phyloP scores from a whole-genome alignment of 2,113 vertebrate species.

The Saccopteryx leptura region DNA sequence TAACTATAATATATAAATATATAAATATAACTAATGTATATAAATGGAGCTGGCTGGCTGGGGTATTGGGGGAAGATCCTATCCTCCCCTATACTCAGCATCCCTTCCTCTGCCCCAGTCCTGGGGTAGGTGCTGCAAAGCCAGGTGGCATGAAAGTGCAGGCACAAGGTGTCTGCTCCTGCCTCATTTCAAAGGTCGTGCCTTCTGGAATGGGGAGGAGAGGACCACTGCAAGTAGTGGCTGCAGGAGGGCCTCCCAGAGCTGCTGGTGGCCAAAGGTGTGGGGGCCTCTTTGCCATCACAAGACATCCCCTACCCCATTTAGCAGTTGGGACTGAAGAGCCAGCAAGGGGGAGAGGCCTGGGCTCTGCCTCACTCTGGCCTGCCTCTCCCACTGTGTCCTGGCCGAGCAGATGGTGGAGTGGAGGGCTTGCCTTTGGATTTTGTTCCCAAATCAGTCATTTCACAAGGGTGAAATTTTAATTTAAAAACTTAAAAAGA shows the following conservation, averaged over 20 bases:
- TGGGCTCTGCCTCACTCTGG: not conserved
- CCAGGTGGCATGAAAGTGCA: rapidly evolving
- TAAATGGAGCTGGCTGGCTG: not conserved
- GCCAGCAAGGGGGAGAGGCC: not conserved
- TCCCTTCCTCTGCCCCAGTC: not conserved
- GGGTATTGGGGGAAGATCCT: not conserved
- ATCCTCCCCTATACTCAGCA: not conserved
- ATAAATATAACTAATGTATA: constrained; percentile 89
- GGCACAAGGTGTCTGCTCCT: rapidly evolving
- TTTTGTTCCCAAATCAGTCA: constrained; percentile 78
- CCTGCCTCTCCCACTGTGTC: not conserved
- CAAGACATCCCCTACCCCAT: not conserved
- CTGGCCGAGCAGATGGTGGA: rapidly evolving
- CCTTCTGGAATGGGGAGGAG: not conserved
- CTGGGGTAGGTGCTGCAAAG: not conserved
- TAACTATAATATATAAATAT: constrained; percentile 91
- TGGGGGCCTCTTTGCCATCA: not conserved
- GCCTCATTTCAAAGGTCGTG: not conserved
- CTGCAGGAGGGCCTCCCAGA: not conserved
- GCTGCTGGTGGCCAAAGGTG: not conserved
- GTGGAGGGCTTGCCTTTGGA: not conserved
- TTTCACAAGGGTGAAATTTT: constrained; percentile 81
- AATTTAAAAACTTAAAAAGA: constrained; percentile 86
- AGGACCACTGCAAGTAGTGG: rapidly evolving
- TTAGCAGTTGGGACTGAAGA: not conserved